phyloP scores from a whole-genome alignment of 2,888 invertebrate genomes.

The Cryptophagus acutangulus region DNA sequence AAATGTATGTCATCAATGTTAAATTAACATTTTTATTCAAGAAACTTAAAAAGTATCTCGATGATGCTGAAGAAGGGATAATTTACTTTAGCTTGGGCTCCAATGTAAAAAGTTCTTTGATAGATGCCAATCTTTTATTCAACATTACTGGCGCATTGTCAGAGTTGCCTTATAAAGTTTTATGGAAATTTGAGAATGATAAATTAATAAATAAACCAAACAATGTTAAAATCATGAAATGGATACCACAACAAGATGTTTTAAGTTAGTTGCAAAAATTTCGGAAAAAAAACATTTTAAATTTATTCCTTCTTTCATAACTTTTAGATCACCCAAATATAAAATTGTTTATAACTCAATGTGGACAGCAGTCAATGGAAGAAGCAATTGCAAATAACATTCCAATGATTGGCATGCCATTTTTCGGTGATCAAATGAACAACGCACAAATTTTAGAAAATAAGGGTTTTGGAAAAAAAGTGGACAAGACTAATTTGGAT shows the following conservation, averaged over 20 bases:
- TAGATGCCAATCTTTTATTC: constrained; percentile 35
- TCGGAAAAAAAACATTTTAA: constrained; percentile 7
- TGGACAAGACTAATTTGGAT: constrained; percentile 38
- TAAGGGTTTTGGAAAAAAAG: constrained; percentile 38
- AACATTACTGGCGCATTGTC: constrained; percentile 40
- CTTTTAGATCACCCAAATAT: constrained; percentile 42
- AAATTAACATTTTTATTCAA: constrained; percentile 14
- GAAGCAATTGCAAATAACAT: constrained; percentile 46
- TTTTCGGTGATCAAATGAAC: constrained; percentile 45
- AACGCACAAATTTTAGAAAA: constrained; percentile 33
- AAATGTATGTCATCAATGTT: not conserved
- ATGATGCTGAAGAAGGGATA: constrained; percentile 39
- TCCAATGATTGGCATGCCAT: constrained; percentile 46
- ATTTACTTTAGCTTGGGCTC: constrained; percentile 48
- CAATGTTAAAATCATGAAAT: constrained; percentile 43
- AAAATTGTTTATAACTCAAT: constrained; percentile 48
- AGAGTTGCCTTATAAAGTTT: constrained; percentile 42
- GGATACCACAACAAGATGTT: constrained; percentile 44
- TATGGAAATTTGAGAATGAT: constrained; percentile 48
- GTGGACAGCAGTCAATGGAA: constrained; percentile 47
- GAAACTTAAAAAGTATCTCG: constrained; percentile 40
- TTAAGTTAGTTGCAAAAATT: too few species aligned
- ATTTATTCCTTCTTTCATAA: not conserved
- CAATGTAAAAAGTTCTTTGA: constrained; percentile 38
- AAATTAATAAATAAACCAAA: constrained; percentile 29